Percentiles rank a stretch among this genome's conserved stretches.
Conservation (phyloP, 2,888 invertebrate genomes). For the Pecten maximus region DNA sequence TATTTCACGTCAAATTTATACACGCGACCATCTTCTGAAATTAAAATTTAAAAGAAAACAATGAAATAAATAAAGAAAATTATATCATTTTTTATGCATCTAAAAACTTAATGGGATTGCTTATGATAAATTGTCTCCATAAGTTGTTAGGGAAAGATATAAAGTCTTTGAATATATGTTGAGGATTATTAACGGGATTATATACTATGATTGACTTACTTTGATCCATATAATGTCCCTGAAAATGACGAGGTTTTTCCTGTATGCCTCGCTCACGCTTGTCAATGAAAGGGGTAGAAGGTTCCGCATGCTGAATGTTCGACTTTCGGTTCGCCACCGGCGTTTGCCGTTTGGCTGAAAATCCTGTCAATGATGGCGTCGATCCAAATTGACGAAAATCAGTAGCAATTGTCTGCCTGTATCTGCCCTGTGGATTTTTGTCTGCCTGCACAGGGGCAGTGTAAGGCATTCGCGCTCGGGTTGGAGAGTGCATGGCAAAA, state of each 20-base stretch:
- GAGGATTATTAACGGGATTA: too few species aligned
- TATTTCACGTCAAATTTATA: conserved; percentile 71
- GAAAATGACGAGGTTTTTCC: conserved; percentile 61
- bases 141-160: too few species aligned
- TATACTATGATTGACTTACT: conserved; percentile 61
- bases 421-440: conserved; percentile 41
- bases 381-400: conserved; percentile 38
- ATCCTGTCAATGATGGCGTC: conserved; percentile 45
- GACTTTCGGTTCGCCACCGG: conserved; percentile 38
- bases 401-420: background rate
- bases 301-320: conserved; percentile 33
- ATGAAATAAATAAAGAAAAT: too few species aligned
- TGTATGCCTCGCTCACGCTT: background rate
- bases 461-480: conserved; percentile 39
- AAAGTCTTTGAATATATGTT: background rate
- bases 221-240: conserved; percentile 71
- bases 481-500: conserved; percentile 45
- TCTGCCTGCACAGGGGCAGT: conserved; percentile 46
- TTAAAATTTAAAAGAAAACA: background rate
- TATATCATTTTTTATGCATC: background rate
- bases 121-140: background rate
- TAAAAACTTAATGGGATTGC: background rate
- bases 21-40: conserved; percentile 67
- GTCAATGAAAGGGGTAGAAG: conserved; percentile 14
- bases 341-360: conserved; percentile 30